Conservation (phyloP, 37 sponge, comb jelly and placozoan genomes). For the Crambe crambe region DNA sequence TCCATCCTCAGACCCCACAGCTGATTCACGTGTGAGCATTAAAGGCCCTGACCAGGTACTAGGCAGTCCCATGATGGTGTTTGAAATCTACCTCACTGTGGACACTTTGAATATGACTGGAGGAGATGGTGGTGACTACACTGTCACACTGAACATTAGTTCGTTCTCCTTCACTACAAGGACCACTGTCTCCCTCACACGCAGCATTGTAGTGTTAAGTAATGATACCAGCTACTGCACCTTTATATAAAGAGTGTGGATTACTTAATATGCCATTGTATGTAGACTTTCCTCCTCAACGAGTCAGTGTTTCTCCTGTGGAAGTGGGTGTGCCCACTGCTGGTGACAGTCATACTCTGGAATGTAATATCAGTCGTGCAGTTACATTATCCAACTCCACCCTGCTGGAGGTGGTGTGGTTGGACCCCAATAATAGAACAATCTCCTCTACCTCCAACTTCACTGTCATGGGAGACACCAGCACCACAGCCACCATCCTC, state of each 20-base stretch:
- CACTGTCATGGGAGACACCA: background rate
- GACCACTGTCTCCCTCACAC: background rate
- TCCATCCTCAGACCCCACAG: background rate
- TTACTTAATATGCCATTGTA: too few species aligned
- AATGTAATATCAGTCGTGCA: too few species aligned
- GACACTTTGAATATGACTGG: background rate
- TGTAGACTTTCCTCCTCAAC: slow-evolving; percentile 2
- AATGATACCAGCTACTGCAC: too few species aligned
- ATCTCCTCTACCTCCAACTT: too few species aligned
- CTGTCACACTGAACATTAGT: background rate
- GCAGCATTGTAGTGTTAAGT: background rate
- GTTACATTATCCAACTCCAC: too few species aligned
- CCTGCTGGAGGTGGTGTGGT: too few species aligned
- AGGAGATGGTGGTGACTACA: background rate
- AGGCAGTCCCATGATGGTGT: background rate
- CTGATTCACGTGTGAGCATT: background rate
- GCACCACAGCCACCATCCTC: background rate
- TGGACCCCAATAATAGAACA: too few species aligned
- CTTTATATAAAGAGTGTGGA: too few species aligned
- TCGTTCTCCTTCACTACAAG: background rate
- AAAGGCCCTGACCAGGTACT: background rate
- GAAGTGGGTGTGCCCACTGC: too few species aligned
- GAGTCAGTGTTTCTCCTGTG: too few species aligned
- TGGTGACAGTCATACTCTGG: background rate
- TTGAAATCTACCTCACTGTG: background rate